Evolutionary conservation across 2,888 invertebrate genomes (phyloP).

Genomic region (Drosophila planitibia): DNA sequence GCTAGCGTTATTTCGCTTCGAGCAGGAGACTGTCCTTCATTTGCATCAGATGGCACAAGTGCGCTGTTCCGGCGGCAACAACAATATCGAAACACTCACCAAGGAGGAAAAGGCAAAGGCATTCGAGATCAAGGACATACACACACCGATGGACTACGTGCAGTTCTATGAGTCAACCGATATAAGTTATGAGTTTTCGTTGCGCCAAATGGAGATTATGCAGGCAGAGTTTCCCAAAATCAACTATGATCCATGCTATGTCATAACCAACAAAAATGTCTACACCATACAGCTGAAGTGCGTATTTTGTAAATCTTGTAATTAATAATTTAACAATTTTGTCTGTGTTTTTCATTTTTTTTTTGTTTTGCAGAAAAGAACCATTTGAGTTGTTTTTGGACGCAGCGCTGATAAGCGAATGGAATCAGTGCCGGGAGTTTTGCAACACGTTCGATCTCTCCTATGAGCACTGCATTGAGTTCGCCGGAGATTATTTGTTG

Average conservation of each 20-base stretch:
- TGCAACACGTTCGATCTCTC: conserved; percentile 85
- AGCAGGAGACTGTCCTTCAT: conserved; percentile 84
- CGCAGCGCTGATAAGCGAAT: conserved; percentile 81
- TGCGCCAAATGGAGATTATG: conserved; percentile 84
- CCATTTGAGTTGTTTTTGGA: conserved; percentile 84
- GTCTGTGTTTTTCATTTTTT: neutral
- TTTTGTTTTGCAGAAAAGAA: conserved; percentile 73
- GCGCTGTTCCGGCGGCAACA: conserved; percentile 50
- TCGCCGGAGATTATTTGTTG: conserved; percentile 93
- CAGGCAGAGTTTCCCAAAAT: conserved; percentile 84
- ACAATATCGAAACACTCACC: conserved; percentile 61
- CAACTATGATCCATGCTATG: conserved; percentile 85
- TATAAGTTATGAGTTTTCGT: conserved; percentile 76
- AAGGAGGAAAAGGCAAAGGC: conserved; percentile 83
- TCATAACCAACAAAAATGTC: conserved; percentile 84
- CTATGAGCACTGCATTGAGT: conserved; percentile 87
- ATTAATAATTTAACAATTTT: neutral
- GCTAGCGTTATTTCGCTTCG: conserved; percentile 83
- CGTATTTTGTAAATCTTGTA: conserved; percentile 18
- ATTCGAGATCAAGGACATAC: conserved; percentile 81
- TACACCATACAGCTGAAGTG: conserved; percentile 84
- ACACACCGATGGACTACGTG: conserved; percentile 83
- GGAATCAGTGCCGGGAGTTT: conserved; percentile 85
- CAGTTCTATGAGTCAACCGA: conserved; percentile 82
- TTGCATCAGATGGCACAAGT: conserved; percentile 84